phyloP scores from a whole-genome alignment of 2,113 vertebrate species.

The Pseudorhombus dupliciocellatus region DNA sequence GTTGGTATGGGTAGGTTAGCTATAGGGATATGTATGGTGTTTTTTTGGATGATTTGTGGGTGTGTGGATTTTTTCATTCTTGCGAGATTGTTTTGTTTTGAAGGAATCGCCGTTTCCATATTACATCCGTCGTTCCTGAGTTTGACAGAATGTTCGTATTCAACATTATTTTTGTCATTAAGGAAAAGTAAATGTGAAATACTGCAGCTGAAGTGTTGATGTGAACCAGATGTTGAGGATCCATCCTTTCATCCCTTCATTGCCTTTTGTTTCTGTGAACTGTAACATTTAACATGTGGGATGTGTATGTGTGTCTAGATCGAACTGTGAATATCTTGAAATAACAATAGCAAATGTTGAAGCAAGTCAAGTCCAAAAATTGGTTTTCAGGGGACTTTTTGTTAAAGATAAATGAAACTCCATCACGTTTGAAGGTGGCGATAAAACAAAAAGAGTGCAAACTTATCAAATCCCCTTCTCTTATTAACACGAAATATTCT shows the following conservation, averaged over 20 bases:
- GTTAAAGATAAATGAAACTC: background rate
- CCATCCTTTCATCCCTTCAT: background rate
- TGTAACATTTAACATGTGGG: background rate
- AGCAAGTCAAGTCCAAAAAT: constrained; percentile 10
- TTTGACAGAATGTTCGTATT: background rate
- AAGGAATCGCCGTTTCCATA: background rate
- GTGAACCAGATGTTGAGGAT: background rate
- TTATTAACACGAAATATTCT: constrained; percentile 13
- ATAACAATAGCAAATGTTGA: too few relatives aligned
- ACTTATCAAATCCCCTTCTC: background rate
- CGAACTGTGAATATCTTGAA: background rate
- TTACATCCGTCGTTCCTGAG: background rate
- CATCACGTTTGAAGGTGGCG: constrained; percentile 7
- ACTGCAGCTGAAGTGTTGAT: constrained; percentile 20
- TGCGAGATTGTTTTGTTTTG: background rate
- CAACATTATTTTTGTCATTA: constrained; percentile 20
- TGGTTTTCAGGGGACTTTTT: background rate
- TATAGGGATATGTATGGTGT: too few relatives aligned
- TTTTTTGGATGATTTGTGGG: too few relatives aligned
- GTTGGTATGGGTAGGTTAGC: too few relatives aligned
- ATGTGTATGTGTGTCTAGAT: too few relatives aligned
- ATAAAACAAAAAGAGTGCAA: background rate
- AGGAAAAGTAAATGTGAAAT: background rate
- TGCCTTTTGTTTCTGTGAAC: background rate
- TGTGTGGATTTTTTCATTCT: too few relatives aligned